These are phyloP conservation scores for Sitodiplosis mosellana DNA, from an alignment of 1,140 invertebrate species.

Conservation along the genomic window DNA sequence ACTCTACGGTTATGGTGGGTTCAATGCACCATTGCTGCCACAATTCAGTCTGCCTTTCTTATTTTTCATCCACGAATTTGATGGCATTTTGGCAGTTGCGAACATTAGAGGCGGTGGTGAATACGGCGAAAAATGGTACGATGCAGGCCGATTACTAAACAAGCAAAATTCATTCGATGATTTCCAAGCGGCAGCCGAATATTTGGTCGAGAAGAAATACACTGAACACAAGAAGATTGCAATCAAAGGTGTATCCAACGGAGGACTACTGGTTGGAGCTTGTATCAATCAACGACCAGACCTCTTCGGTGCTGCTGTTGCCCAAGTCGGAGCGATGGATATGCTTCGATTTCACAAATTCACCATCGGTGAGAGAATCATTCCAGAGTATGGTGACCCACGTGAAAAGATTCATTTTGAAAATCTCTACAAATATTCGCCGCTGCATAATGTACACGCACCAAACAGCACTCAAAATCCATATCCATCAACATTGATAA, in stretches of 20 bases:
- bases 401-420: constrained; percentile 60
- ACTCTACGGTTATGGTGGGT: constrained; percentile 90
- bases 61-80: constrained; percentile 71
- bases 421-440: constrained; percentile 63
- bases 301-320: constrained; percentile 56
- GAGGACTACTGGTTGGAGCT: constrained; percentile 66
- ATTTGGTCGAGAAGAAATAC: constrained; percentile 55
- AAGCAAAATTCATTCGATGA: constrained; percentile 84
- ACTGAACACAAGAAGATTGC: constrained; percentile 45
- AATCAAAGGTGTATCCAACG: constrained; percentile 76
- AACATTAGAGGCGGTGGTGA: constrained; percentile 86
- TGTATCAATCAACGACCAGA: constrained; percentile 70
- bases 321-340: constrained; percentile 42
- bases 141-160: constrained; percentile 53
- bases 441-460: constrained; percentile 60
- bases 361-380: constrained; percentile 78
- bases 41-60: constrained; percentile 62
- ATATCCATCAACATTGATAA: constrained; percentile 71
- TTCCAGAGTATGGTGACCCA: constrained; percentile 63
- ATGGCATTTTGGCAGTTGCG: constrained; percentile 68
- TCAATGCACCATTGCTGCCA: constrained; percentile 76
- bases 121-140: constrained; percentile 78
- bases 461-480: constrained; percentile 28
- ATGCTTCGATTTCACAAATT: constrained; percentile 82
- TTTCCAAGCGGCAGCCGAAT: constrained; percentile 65